Percentiles rank a stretch among this genome's conserved stretches.
Conservation (phyloP, 2,888 invertebrate genomes). For the Gandaritis pyraliata region DNA sequence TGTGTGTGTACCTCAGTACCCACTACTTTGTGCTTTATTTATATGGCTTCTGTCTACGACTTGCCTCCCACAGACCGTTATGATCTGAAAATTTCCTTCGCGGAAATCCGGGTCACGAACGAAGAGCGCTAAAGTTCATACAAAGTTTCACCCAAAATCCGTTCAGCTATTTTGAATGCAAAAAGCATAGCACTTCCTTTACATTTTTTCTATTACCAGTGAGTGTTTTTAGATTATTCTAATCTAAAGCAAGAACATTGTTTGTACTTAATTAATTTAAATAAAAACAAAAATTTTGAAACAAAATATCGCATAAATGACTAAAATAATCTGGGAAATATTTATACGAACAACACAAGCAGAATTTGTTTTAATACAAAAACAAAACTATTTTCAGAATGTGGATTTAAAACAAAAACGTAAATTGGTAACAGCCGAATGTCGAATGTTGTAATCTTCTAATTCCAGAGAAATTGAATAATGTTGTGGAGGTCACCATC, state of each 20-base stretch:
- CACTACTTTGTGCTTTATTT: too few species aligned
- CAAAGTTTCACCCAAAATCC: slow-evolving; percentile 1
- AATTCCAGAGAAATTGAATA: slow-evolving; percentile 74
- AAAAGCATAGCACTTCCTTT: not conserved
- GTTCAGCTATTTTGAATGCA: not conserved
- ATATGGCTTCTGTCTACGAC: not conserved
- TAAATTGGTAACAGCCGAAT: slow-evolving; percentile 52
- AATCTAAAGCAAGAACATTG: not conserved
- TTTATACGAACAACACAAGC: slow-evolving; percentile 48
- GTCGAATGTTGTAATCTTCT: slow-evolving; percentile 72
- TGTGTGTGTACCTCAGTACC: too few species aligned
- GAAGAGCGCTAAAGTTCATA: not conserved
- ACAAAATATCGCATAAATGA: slow-evolving; percentile 10
- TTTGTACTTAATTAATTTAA: not conserved
- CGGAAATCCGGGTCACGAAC: slow-evolving; percentile 6
- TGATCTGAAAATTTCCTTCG: not conserved
- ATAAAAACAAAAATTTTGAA: slow-evolving; percentile 4
- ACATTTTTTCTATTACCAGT: not conserved
- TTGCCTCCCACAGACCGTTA: not conserved
- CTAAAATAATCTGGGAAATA: slow-evolving; percentile 33
- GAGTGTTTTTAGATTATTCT: not conserved
- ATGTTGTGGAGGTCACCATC: slow-evolving; percentile 61
- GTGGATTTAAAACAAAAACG: slow-evolving; percentile 70
- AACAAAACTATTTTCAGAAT: slow-evolving; percentile 56
- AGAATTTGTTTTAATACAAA: slow-evolving; percentile 59